Conservation (phyloP, 1,140 invertebrate species). For the Calephelis virginiensis region DNA sequence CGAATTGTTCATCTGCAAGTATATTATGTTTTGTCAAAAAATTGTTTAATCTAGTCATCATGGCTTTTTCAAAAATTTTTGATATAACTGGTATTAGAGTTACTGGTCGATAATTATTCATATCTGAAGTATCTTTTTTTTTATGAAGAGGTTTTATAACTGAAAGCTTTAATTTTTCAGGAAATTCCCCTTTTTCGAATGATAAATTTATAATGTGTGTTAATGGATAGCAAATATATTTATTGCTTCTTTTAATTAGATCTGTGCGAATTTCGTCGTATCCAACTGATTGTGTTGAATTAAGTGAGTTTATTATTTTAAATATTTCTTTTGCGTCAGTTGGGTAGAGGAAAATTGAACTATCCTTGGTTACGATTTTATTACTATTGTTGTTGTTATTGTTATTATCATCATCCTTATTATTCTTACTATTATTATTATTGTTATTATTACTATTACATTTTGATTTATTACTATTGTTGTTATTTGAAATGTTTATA, state of each 20-base stretch:
- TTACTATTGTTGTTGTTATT: not conserved
- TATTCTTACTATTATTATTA: no score
- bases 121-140: no score
- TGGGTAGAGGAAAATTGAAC: not conserved
- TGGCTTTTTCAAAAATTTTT: no score
- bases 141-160: no score
- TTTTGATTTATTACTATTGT: not conserved
- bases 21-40: no score
- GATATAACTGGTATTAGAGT: no score
- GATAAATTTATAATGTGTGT: conserved; percentile 4
- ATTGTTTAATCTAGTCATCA: no score
- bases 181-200: not conserved
- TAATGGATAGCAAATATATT: not conserved
- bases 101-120: no score
- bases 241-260: not conserved
- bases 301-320: not conserved
- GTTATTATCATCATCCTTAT: no score
- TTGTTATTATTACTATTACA: no score
- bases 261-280: conserved; percentile 1
- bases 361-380: not conserved
- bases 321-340: not conserved
- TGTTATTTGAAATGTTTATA: not conserved
- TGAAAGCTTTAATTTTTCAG: not conserved
- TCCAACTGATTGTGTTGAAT: not conserved
- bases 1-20: no score